These are phyloP conservation scores for Gasterosteus nipponicus DNA, from an alignment of 2,113 vertebrate species.

Conservation along the genomic window DNA sequence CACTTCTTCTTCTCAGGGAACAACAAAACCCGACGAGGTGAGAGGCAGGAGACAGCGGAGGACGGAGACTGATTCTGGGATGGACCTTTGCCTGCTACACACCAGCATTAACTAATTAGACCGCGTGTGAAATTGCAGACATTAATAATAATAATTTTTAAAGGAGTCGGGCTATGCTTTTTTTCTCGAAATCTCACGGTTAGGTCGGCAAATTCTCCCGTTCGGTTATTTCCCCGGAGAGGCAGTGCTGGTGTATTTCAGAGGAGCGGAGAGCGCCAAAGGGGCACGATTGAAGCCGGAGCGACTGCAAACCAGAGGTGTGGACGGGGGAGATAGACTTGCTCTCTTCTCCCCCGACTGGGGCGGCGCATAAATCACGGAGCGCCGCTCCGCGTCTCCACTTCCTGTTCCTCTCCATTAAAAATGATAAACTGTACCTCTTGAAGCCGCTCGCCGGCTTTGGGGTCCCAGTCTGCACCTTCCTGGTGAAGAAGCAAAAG, in stretches of 20 bases:
- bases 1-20: slow-evolving; percentile 84
- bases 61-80: neutral
- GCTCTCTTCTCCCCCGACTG: slow-evolving; percentile 48
- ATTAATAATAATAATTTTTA: slow-evolving; percentile 24
- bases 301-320: slow-evolving; percentile 54
- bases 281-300: slow-evolving; percentile 1
- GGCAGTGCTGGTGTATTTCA: slow-evolving; percentile 30
- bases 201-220: slow-evolving; percentile 21
- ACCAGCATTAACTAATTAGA: slow-evolving; percentile 15
- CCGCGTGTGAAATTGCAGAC: slow-evolving; percentile 43
- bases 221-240: slow-evolving; percentile 27
- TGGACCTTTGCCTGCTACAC: slow-evolving; percentile 1
- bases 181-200: neutral
- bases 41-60: slow-evolving; percentile 37
- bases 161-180: neutral
- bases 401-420: slow-evolving; percentile 81
- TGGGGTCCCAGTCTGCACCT: slow-evolving; percentile 76
- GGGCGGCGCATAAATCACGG: slow-evolving; percentile 71
- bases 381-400: slow-evolving; percentile 66
- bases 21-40: slow-evolving; percentile 77
- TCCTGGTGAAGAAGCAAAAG: slow-evolving; percentile 66
- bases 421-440: slow-evolving; percentile 82
- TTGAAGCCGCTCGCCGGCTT: slow-evolving; percentile 73
- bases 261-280: slow-evolving; percentile 32
- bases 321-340: slow-evolving; percentile 70